Evolutionary conservation across 2,797 vertebrate genomes (phyloP).

Genomic region (Meriones psammophilus): DNA sequence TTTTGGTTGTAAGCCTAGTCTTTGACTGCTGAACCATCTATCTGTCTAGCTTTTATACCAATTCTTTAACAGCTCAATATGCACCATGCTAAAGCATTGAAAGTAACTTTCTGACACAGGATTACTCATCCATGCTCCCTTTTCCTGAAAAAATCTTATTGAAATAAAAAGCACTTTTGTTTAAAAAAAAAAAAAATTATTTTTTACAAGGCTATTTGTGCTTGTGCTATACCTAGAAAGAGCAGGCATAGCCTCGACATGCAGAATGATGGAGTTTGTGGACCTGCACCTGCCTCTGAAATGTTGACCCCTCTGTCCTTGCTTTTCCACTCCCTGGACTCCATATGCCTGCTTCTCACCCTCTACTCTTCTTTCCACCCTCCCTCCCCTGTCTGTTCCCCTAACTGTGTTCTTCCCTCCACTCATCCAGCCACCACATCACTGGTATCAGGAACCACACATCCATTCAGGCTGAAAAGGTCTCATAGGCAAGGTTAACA

Average conservation of each 20-base stretch:
- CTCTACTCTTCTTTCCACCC: too few relatives aligned
- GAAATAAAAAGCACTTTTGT: neutral
- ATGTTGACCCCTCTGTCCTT: too few relatives aligned
- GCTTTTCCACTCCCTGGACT: too few relatives aligned
- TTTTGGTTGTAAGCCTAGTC: neutral
- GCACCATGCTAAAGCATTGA: neutral
- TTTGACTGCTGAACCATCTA: too few relatives aligned
- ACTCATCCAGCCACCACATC: neutral
- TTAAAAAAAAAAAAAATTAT: neutral
- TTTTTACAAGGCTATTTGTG: neutral
- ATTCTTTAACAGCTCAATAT: neutral
- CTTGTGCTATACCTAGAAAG: neutral
- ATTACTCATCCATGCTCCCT: neutral
- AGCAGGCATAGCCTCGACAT: neutral
- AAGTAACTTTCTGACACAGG: constrained; percentile 11
- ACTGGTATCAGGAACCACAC: neutral
- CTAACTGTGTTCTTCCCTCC: neutral
- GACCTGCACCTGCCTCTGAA: too few relatives aligned
- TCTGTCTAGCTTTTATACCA: neutral
- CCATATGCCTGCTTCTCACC: too few relatives aligned
- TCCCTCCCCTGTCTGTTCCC: neutral
- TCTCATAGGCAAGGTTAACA: neutral
- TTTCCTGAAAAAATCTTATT: neutral
- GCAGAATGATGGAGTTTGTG: neutral
- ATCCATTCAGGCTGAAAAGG: neutral